Conservation (phyloP, 1,140 invertebrate genomes). For the Radopholus similis region DNA sequence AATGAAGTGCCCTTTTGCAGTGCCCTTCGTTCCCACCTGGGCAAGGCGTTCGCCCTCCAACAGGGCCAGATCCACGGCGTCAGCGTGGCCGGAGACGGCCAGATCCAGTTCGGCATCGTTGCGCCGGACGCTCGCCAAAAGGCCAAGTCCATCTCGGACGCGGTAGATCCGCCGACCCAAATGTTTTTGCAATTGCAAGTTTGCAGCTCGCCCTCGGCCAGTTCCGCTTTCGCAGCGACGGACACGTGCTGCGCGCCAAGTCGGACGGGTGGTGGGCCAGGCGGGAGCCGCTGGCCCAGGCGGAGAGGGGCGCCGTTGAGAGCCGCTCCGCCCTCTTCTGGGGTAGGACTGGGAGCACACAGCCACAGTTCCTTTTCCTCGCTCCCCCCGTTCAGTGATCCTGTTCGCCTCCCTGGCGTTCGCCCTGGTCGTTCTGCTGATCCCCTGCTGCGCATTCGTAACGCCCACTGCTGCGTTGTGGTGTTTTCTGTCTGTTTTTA, state of each 20-base stretch:
- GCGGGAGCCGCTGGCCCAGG: not conserved
- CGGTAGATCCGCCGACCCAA: conserved; percentile 17
- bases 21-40: conserved; percentile 22
- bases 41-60: conserved; percentile 26
- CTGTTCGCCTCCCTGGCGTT: not conserved
- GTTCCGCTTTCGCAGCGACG: not conserved
- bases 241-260: not conserved
- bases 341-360: too few species aligned
- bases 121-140: conserved; percentile 40
- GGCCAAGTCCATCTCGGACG: conserved; percentile 42
- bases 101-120: conserved; percentile 39
- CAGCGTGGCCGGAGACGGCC: conserved; percentile 46
- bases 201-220: not conserved
- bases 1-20: not conserved
- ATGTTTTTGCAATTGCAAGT: not conserved
- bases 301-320: too few species aligned
- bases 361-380: too few species aligned
- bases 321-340: too few species aligned
- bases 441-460: not conserved
- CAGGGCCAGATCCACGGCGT: conserved; percentile 35
- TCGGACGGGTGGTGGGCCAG: not conserved
- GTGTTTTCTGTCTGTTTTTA: not conserved
- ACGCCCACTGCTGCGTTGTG: not conserved
- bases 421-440: not conserved
- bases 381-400: not conserved